A percentile compares a stretch with the other conserved stretches of the same genome.
phyloP scores from a whole-genome alignment of 2,888 invertebrate species.

The Spilosoma lubricipeda region DNA sequence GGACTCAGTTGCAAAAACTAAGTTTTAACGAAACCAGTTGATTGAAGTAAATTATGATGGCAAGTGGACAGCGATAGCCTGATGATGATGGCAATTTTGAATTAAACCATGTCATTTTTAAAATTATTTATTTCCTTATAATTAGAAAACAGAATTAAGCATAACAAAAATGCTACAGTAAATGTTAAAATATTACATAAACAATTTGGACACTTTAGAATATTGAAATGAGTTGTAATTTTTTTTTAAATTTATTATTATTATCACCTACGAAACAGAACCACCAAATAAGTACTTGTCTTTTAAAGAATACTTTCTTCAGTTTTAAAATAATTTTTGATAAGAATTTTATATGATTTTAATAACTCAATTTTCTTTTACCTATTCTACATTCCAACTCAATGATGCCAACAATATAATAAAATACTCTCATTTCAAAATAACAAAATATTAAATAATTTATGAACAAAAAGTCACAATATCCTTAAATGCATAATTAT shows the following conservation, averaged over 20 bases:
- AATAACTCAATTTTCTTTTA: too few relatives aligned
- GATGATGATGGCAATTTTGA: background rate
- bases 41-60: too few relatives aligned
- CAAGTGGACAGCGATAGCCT: too few relatives aligned
- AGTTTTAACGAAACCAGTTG: too few relatives aligned
- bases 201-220: conserved; percentile 36
- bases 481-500: conserved; percentile 68
- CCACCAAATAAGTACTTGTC: background rate
- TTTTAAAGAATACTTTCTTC: background rate
- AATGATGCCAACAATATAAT: background rate
- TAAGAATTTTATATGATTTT: too few relatives aligned
- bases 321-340: too few relatives aligned
- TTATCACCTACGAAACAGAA: background rate
- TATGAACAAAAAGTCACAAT: conserved; percentile 36
- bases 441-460: conserved; percentile 43
- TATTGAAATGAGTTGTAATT: conserved; percentile 53
- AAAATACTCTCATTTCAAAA: conserved; percentile 37
- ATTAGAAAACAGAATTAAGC: conserved; percentile 70
- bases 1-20: too few relatives aligned
- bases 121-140: conserved; percentile 58
- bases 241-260: background rate
- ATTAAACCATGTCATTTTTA: conserved; percentile 29
- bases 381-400: background rate
- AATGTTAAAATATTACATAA: conserved; percentile 54
- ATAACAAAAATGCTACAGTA: conserved; percentile 72